A percentile compares a stretch with the other conserved stretches of the same genome.
phyloP scores from a whole-genome alignment of 2,797 vertebrate genomes.

The Oophaga sylvatica region DNA sequence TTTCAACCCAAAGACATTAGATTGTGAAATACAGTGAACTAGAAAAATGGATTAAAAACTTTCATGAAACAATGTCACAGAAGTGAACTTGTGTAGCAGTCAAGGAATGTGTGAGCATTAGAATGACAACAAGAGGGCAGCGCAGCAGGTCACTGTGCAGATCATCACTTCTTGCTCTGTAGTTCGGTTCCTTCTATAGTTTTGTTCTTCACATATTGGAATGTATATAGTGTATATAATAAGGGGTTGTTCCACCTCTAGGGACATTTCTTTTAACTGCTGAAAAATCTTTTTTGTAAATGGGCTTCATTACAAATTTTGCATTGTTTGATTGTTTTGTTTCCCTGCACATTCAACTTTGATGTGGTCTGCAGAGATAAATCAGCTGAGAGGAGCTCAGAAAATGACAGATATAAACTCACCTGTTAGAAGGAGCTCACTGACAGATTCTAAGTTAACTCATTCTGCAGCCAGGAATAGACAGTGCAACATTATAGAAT shows the following conservation, averaged over 20 bases:
- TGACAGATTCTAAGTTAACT: too few species aligned
- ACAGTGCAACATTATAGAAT: too few species aligned
- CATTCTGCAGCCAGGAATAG: too few species aligned
- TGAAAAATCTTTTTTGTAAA: too few species aligned
- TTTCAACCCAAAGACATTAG: background rate
- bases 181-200: background rate
- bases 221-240: background rate
- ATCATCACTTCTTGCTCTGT: background rate
- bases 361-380: too few species aligned
- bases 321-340: too few species aligned
- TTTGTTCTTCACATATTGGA: background rate
- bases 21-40: background rate
- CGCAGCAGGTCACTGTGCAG: background rate
- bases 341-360: too few species aligned
- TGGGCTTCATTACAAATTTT: too few species aligned
- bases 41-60: background rate
- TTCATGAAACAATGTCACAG: background rate
- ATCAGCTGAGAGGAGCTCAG: too few species aligned
- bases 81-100: background rate
- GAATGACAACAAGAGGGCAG: constrained; percentile 42
- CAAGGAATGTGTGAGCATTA: background rate
- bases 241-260: background rate
- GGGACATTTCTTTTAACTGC: too few species aligned
- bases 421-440: too few species aligned
- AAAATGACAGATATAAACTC: too few species aligned